Evolutionary conservation across 2,888 invertebrate genomes (phyloP).

Genomic region (Drosophila hawaiiensis): DNA sequence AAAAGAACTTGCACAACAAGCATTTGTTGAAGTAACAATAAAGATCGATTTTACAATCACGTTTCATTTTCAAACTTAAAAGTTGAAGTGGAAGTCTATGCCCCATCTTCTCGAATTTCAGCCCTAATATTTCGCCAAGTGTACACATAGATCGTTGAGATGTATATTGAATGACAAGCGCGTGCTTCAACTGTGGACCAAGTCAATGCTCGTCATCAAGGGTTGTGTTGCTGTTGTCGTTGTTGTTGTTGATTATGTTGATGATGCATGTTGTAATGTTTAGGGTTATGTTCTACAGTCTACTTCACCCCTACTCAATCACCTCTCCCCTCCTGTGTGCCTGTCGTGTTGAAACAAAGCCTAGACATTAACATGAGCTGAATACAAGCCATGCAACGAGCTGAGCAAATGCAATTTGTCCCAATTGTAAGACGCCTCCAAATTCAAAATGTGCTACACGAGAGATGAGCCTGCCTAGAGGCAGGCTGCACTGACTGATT

Average conservation of each 20-base stretch:
- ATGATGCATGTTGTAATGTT: constrained; percentile 80
- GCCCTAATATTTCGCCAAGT: neutral
- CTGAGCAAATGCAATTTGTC: constrained; percentile 83
- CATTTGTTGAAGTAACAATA: neutral
- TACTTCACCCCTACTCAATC: neutral
- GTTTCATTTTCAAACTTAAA: too few relatives aligned
- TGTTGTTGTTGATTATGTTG: constrained; percentile 72
- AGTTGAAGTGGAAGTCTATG: neutral
- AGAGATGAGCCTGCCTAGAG: neutral
- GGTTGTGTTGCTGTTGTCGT: constrained; percentile 30
- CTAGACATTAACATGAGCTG: constrained; percentile 48
- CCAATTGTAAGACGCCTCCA: constrained; percentile 68
- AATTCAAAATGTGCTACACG: constrained; percentile 1
- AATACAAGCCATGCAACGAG: constrained; percentile 51
- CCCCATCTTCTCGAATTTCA: neutral
- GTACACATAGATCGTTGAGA: constrained; percentile 58
- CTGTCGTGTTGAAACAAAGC: constrained; percentile 40
- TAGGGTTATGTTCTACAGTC: constrained; percentile 67
- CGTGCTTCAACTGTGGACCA: constrained; percentile 46
- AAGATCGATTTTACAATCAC: too few relatives aligned
- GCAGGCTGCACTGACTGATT: neutral
- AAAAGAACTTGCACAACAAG: neutral
- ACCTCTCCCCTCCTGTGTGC: neutral
- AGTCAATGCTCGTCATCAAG: constrained; percentile 11
- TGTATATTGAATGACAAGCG: constrained; percentile 73